Evolutionary conservation across 2,888 invertebrate species (phyloP), one percentile per base, ranked within the genome.

Genomic region (Sarcophaga variegata): DNA sequence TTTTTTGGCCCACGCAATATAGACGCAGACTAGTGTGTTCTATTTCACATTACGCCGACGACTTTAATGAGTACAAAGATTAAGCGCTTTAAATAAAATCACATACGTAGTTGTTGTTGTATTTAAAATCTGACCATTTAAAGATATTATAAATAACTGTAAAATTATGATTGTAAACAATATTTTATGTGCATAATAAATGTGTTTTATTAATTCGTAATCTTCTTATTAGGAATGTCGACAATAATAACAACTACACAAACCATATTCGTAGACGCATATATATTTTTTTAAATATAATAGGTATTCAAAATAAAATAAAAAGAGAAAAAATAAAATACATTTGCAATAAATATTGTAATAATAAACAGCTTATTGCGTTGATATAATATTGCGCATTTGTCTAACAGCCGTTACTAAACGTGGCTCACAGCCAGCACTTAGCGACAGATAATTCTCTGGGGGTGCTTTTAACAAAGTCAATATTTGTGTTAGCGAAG

Each of bases 391-490:
- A 92, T 96, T 96, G 89, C 97, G 94, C 96, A 97, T 97, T 93
- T 96, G 96, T 80, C 96, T 94, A 3, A 97, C 95, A 8, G 96
- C 96, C 37, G 96, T 96, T 0, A 97, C 96, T 82, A 97, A 94
- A 86, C 96, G 94, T 47, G 96, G 96, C 47, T 96, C 95, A 91
- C 95, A 96, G 6, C 96, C 96, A 17, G 95, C 94, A 89, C 96
- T 95, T 80, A 95, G 93, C 6, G 93, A 94, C 69, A 95, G 95
- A 92, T 96, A 97, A 87, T 96, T 95, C 89, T 96, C 96, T 0
- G 95, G 94, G 4, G 95, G 93, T 47, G 96, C 94, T 91, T 96
- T 95, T 64, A 97, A 94, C 79, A 97, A 93, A 12, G 94, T 93
- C n/a, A 95, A 94, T 86, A 97, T 95, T 90, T 96, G 96, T 77